Evolutionary conservation across 2,797 vertebrate genomes (phyloP).

Genomic region (Silurus lanzhouensis): DNA sequence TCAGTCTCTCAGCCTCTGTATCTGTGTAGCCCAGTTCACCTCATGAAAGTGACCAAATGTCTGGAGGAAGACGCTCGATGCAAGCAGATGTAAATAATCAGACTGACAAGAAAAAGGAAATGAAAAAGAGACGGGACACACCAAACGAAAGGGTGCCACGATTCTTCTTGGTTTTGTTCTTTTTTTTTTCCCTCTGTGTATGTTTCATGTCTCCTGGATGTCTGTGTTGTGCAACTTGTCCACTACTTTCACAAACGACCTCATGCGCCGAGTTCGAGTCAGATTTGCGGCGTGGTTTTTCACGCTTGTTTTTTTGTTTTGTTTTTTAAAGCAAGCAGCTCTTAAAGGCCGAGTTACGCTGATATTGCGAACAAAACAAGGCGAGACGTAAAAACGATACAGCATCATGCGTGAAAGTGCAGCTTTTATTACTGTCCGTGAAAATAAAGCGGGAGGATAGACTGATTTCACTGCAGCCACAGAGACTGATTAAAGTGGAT

Average conservation of each 20-base stretch:
- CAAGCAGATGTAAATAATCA: conserved; percentile 40
- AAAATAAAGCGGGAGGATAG: background rate
- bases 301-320: background rate
- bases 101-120: conserved; percentile 17
- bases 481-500: background rate
- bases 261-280: background rate
- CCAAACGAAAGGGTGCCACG: conserved; percentile 75
- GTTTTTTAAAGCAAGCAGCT: background rate
- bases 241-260: background rate
- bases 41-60: conserved; percentile 61
- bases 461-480: background rate
- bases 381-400: background rate
- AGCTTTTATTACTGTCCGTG: background rate
- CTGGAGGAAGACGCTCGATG: conserved; percentile 58
- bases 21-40: conserved; percentile 47
- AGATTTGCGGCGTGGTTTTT: background rate
- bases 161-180: conserved; percentile 55
- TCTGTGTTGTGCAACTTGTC: conserved; percentile 55
- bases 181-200: conserved; percentile 51
- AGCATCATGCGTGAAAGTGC: background rate
- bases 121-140: conserved; percentile 49
- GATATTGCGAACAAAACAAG: background rate
- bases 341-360: conserved; percentile 10
- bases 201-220: conserved; percentile 58
- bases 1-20: conserved; percentile 25